These are phyloP conservation scores for Drosophila rufa DNA, from an alignment of 1,140 invertebrate genomes.

Conservation along the genomic window DNA sequence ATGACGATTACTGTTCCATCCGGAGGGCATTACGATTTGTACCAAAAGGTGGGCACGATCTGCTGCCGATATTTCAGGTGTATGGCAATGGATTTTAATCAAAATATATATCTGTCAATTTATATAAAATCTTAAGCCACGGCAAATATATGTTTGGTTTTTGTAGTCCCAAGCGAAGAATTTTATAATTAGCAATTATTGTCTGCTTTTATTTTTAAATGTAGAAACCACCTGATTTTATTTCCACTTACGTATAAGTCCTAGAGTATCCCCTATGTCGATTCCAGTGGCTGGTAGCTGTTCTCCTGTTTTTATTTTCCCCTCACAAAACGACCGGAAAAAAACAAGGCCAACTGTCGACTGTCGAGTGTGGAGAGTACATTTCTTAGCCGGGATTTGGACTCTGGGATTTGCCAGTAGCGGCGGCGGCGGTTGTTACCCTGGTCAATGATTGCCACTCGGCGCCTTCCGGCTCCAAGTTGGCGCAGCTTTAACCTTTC, in stretches of 20 bases:
- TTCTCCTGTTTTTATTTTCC: background rate
- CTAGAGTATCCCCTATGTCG: background rate
- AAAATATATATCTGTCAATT: too few species aligned
- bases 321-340: slow-evolving; percentile 3
- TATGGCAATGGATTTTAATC: background rate
- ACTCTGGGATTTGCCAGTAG: slow-evolving; percentile 9
- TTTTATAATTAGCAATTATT: too few species aligned
- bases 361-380: slow-evolving; percentile 20
- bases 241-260: too few species aligned
- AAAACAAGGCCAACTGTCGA: background rate
- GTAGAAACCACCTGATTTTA: too few species aligned
- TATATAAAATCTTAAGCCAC: too few species aligned
- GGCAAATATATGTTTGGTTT: too few species aligned
- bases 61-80: background rate
- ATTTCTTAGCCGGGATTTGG: slow-evolving; percentile 36
- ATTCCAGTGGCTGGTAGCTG: background rate
- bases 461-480: background rate
- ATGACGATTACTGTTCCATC: slow-evolving; percentile 61
- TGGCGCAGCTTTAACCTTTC: slow-evolving; percentile 4
- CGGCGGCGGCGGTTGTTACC: slow-evolving; percentile 1
- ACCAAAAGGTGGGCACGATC: background rate
- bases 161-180: too few species aligned
- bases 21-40: slow-evolving; percentile 11
- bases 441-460: slow-evolving; percentile 37
- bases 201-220: too few species aligned